phyloP scores from a whole-genome alignment of 2,888 invertebrate species.

The Vanessa cardui region DNA sequence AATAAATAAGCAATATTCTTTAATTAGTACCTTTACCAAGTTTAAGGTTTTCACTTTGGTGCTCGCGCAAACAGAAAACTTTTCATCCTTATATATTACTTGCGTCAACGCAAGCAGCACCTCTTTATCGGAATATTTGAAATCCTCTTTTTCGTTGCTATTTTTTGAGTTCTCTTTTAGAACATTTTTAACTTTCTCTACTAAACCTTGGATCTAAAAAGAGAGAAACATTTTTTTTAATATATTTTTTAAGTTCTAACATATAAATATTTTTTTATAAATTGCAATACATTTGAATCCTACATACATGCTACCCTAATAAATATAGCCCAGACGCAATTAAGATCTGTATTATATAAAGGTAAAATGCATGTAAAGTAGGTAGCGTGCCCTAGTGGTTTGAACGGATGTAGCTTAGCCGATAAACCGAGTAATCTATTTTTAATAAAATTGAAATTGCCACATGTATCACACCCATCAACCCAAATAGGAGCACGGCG shows the following conservation, averaged over 20 bases:
- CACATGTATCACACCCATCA: too few relatives aligned
- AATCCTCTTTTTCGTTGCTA: conserved; percentile 13
- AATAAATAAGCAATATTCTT: background rate
- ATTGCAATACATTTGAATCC: too few relatives aligned
- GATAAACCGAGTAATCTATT: too few relatives aligned
- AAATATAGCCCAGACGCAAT: too few relatives aligned
- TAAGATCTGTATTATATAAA: too few relatives aligned
- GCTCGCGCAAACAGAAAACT: conserved; percentile 46
- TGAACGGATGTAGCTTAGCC: too few relatives aligned
- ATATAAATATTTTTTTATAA: too few relatives aligned
- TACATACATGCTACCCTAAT: too few relatives aligned
- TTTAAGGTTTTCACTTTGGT: conserved; percentile 56
- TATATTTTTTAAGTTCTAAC: background rate
- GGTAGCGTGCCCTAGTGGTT: too few relatives aligned
- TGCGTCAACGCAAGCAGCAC: conserved; percentile 55
- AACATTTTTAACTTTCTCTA: conserved; percentile 43
- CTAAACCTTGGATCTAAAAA: conserved; percentile 49
- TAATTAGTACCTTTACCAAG: conserved; percentile 49
- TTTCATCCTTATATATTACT: conserved; percentile 52
- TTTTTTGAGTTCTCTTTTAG: conserved; percentile 35
- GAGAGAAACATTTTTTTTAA: background rate
- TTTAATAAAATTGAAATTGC: too few relatives aligned
- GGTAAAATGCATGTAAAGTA: too few relatives aligned
- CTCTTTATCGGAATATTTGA: conserved; percentile 42
- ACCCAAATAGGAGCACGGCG: too few relatives aligned